Base-by-base conservation (phyloP, 2,113 vertebrate species). In the Lepus europaeus region DNA sequence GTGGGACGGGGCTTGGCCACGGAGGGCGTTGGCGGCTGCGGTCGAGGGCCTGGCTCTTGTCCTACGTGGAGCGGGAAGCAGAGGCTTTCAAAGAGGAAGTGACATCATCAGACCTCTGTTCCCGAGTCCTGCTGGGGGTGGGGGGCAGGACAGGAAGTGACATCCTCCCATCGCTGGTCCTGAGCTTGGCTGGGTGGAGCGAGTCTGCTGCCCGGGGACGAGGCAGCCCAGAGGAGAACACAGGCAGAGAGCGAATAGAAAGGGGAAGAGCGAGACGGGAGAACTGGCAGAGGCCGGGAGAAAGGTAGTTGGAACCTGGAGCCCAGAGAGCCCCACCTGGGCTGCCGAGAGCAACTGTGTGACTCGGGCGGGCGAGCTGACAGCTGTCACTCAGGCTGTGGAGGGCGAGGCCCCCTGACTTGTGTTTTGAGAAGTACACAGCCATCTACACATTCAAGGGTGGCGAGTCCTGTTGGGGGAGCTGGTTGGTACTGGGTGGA, bases 1-100 rank as follows among this genome's bases (percentile, higher is more conserved):
- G 25, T 1, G 19, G 2, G 2, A 12, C 1, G 2, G 66, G 72
- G 12, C 6, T 31, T 0, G 25, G 80, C 56, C 5, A 33, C 33
- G n/a, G 5, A 0, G 14, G 5, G 5, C 4, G 51, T 53, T 14
- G 3, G 39, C 56, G 56, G 25, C 27, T 19, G 5, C 13, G 13
- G 39, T 33, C 8, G n/a, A 72, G 64, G 23, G 51, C n/a, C 92
- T 56, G 85, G 93, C 91, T 90, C 63, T 64, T 36, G 8, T 91
- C 86, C 84, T 25, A 39, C 61, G 14, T 68, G 76, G 80, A 87
- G 86, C 72, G 27, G 87, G 93, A 89, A 91, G 88, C 27, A 22
- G 69, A 73, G 64, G 84, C 49, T 19, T 78, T 87, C 20, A 3
- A 66, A n/a, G 45, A 68, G 93, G 88, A 95, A 86, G 69, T 61